Conservation (phyloP, 1,140 invertebrate species). For the Hypsibius dujardini region DNA sequence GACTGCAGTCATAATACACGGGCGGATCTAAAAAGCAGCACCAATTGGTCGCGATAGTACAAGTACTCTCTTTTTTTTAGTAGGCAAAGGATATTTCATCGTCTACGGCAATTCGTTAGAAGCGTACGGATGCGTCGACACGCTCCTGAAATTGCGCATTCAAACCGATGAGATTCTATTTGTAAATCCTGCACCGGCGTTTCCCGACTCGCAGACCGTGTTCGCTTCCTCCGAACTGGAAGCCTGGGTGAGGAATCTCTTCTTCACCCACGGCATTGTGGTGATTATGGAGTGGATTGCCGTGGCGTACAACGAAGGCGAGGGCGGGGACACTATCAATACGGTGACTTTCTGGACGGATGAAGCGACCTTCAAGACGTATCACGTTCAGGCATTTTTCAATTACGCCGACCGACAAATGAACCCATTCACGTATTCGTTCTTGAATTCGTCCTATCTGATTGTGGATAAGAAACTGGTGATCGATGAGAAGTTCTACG, state of each 20-base stretch:
- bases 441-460: slow-evolving; percentile 7
- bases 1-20: too few relatives aligned
- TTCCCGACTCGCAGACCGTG: background rate
- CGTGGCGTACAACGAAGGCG: slow-evolving; percentile 6
- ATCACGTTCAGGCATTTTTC: slow-evolving; percentile 1
- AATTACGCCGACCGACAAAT: background rate
- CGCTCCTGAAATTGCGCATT: background rate
- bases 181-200: background rate
- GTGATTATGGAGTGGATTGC: background rate
- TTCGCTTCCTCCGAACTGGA: background rate
- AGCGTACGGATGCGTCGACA: background rate
- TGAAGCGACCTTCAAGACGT: background rate
- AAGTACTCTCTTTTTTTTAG: too few relatives aligned
- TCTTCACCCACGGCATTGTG: background rate
- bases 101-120: background rate
- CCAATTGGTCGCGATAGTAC: too few relatives aligned
- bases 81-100: background rate
- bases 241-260: background rate
- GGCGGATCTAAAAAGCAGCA: too few relatives aligned
- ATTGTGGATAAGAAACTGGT: slow-evolving; percentile 14
- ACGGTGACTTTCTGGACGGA: slow-evolving; percentile 14
- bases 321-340: background rate
- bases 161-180: background rate
- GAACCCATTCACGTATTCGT: background rate
- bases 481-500: slow-evolving; percentile 7